A percentile compares a stretch with the other conserved stretches of the same genome.
Conservation (phyloP, 2,888 invertebrate genomes). For the Drosophila fulvimacula region DNA sequence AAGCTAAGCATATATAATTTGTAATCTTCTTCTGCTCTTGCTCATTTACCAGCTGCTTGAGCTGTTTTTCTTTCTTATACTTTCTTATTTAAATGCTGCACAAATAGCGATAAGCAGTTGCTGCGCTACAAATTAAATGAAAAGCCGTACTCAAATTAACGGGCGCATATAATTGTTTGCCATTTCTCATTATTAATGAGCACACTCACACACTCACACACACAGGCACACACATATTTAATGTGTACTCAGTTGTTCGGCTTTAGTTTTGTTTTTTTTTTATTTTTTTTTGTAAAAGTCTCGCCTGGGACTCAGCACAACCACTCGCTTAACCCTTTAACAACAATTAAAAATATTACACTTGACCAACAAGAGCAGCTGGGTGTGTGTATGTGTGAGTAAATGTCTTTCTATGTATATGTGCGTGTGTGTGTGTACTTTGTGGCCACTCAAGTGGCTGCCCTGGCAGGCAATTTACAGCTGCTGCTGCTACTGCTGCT, state of each 20-base stretch:
- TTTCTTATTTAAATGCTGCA: conserved; percentile 45
- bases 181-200: conserved; percentile 62
- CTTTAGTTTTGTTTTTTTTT: conserved; percentile 21
- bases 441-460: conserved; percentile 73
- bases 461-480: conserved; percentile 59
- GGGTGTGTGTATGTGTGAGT: conserved; percentile 6
- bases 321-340: conserved; percentile 69
- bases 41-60: not conserved
- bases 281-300: conserved; percentile 12
- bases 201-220: conserved; percentile 11
- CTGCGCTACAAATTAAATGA: conserved; percentile 29
- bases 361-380: conserved; percentile 45
- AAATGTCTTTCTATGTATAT: conserved; percentile 7
- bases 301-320: conserved; percentile 35
- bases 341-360: conserved; percentile 78
- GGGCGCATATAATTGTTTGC: conserved; percentile 52
- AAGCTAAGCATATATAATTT: not conserved
- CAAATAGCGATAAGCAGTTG: conserved; percentile 50
- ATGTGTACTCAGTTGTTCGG: conserved; percentile 29
- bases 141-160: conserved; percentile 33
- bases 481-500: conserved; percentile 54
- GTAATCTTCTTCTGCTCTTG: not conserved
- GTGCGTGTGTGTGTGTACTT: conserved; percentile 43
- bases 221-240: conserved; percentile 19
- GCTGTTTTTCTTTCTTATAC: conserved; percentile 3